Base-by-base conservation (phyloP, 1,140 invertebrate species). In the Diorhabda elongata region DNA sequence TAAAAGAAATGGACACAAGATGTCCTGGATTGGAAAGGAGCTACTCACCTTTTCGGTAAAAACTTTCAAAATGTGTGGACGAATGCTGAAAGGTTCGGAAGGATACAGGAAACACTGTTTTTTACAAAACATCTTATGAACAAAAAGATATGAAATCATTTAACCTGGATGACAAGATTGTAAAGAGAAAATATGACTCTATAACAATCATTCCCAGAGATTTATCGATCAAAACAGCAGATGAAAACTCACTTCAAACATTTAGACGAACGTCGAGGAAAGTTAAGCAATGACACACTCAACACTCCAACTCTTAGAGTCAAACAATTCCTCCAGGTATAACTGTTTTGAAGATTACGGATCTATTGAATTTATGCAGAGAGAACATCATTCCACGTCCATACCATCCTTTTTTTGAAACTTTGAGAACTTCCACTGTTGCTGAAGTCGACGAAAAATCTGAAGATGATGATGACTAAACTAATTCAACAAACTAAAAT, bases 61-160 rank as follows among this genome's bases (percentile, higher is more conserved):
- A 57, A 5, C 56, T 57, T 57, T 57, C 56, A 57, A 57, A n/a
- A 57, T 57, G 56, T 57, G 56, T 57, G 56, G 56, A 11, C 56
- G 56, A 57, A 57, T 57, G 56, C 11, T 57, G 11, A 57, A 57
- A 57, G 56, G 56, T 57, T 57, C 56, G 56, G 56, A 57, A 57
- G 56, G 56, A 57, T 57, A 57, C 7, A 57, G 56, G 56, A 57
- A 57, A 57, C 56, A 57, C 56, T 57, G 56, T 57, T 5, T 57
- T 57, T 57, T 57, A 57, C 56, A 57, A 57, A 57, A 57, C 56
- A 57, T 57, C 56, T n/a, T 57, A 57, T 57, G 7, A 57, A 57
- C 9, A 57, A 57, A 57, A 57, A 57, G 56, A 57, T 11, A 57
- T 26, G 26, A 26, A 26, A 26, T 57, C 56, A 57, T 57, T 57